Evolutionary conservation across 2,888 invertebrate genomes (phyloP), one percentile per base, ranked within the genome.

Genomic region (Drosophila macrothrix): DNA sequence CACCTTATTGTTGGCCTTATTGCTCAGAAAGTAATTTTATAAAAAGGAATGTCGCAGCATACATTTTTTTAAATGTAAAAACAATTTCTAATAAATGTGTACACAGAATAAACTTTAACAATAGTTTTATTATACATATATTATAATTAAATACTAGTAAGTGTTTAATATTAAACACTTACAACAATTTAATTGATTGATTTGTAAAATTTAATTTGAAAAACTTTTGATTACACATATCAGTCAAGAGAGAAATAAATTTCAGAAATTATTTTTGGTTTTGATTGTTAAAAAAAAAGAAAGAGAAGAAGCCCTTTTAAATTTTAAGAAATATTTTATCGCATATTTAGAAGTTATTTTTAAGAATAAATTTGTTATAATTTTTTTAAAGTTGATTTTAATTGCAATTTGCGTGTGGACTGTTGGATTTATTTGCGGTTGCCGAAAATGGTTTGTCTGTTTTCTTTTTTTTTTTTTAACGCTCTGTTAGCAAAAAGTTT

Each of bases 351-450:
- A 7, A 14, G 14, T 22, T 41, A n/a, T 41, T 7, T 46, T 1
- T 14, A 14, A 22, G 4, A 9, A 25, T 16, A 46, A 46, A 16
- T 16, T 4, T 25, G 25, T 4, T 16, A n/a, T 1, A 16, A 3
- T 3, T 16, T 46, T 41, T 9, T 25, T 4, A 2, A 25, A 46
- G 46, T 46, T 1, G 25, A 46, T 16, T 46, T 25, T 25, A 25
- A 16, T 46, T 46, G 46, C 46, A 25, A 46, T 65, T 55, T 61
- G 71, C 50, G 10, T 59, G 50, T 22, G 33, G 68, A 16, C 62
- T 73, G 71, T 73, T 86, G 76, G 82, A 80, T 85, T 84, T 88
- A 84, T 88, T 84, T 88, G 85, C 82, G 85, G 85, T 82, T 80
- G 55, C 33, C 50, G 55, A 25, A 74, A 78, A 70, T 69, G 54